Percentiles rank a stretch among this genome's conserved stretches.
Evolutionary conservation across 2,113 vertebrate species (phyloP).

Genomic region (Aphyosemion australe): DNA sequence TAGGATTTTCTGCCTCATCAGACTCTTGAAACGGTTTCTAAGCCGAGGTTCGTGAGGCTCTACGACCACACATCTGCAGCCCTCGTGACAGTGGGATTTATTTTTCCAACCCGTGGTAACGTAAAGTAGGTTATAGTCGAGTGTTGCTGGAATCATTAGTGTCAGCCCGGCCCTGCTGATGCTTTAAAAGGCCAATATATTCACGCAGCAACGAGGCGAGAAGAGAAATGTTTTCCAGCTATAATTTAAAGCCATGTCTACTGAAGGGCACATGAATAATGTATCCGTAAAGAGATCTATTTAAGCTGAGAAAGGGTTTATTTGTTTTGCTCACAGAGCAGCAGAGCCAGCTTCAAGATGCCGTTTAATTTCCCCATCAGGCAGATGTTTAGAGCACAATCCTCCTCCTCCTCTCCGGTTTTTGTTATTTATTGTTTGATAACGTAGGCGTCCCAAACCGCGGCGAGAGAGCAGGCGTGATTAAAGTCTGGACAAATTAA

Average conservation of each 20-base stretch:
- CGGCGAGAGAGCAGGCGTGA: conserved; percentile 16
- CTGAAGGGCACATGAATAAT: conserved; percentile 58
- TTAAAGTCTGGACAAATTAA: conserved; percentile 39
- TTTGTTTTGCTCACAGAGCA: conserved; percentile 31
- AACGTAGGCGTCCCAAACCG: conserved; percentile 4
- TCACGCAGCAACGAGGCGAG: conserved; percentile 16
- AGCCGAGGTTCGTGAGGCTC: conserved; percentile 7
- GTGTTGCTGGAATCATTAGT: conserved; percentile 34
- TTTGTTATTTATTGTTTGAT: conserved; percentile 28
- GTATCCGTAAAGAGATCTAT: conserved; percentile 45
- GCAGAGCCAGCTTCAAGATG: conserved; percentile 12
- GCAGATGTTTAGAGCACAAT: conserved; percentile 3
- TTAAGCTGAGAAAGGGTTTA: conserved; percentile 35
- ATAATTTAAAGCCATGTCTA: conserved; percentile 30
- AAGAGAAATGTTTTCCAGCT: conserved; percentile 25
- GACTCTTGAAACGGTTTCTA: conserved; percentile 9
- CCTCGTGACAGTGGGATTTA: conserved; percentile 30
- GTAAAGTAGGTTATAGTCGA: conserved; percentile 39
- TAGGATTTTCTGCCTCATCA: conserved; percentile 23
- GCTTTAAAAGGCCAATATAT: conserved; percentile 37
- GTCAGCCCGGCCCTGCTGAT: conserved; percentile 14
- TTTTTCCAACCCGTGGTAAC: background rate
- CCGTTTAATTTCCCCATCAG: conserved; percentile 37
- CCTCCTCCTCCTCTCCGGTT: background rate
- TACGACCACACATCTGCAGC: conserved; percentile 18